These are phyloP conservation scores for Nansenia antarctica DNA, from an alignment of 2,113 vertebrate species.

Conservation along the genomic window DNA sequence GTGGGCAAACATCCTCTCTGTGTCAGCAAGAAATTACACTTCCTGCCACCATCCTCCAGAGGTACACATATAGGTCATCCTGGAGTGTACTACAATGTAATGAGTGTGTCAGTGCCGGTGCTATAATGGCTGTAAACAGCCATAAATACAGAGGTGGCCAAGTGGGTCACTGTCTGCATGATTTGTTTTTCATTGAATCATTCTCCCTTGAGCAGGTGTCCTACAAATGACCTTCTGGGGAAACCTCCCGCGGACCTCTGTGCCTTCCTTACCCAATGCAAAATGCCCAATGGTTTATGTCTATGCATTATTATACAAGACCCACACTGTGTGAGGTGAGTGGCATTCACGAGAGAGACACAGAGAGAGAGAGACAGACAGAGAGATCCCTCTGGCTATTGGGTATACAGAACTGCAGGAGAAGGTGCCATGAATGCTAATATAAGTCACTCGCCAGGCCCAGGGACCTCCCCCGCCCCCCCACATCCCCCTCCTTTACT, in stretches of 20 bases:
- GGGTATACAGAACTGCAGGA: constrained; percentile 55
- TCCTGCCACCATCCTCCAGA: constrained; percentile 8
- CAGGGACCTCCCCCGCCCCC: constrained; percentile 22
- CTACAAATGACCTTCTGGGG: constrained; percentile 72
- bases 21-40: not conserved
- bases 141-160: constrained; percentile 18
- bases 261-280: constrained; percentile 63
- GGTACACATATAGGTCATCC: not conserved
- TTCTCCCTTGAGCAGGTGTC: constrained; percentile 45
- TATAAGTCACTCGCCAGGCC: constrained; percentile 51
- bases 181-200: constrained; percentile 12
- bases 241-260: constrained; percentile 58
- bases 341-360: constrained; percentile 31
- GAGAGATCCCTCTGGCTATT: constrained; percentile 45
- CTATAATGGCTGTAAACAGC: not conserved
- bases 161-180: constrained; percentile 19
- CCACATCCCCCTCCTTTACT: constrained; percentile 44
- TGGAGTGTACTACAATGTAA: constrained; percentile 10
- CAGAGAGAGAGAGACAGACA: constrained; percentile 11
- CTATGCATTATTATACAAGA: constrained; percentile 46
- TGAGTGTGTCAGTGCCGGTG: not conserved
- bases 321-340: constrained; percentile 52
- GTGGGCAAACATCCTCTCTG: constrained; percentile 12
- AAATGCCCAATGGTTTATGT: constrained; percentile 66
- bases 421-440: constrained; percentile 71